These are phyloP conservation scores for honey bee (Apis mellifera) DNA, from an alignment of 1,140 invertebrate genomes.

Conservation along the genomic window Amel_HAv3.1 CM009942.2:11278001-11278500, in stretches of 20 bases:
- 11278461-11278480: too few species aligned
- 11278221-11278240: neutral
- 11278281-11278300: too few species aligned
- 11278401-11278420: too few species aligned
- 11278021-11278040: neutral
- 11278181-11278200: neutral
- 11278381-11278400: neutral
- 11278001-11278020: neutral
- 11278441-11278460: neutral
- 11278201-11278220: slow-evolving; percentile 1
- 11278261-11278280: neutral
- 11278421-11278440: neutral
- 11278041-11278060: neutral
- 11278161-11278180: neutral
- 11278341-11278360: neutral
- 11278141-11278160: neutral
- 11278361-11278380: too few species aligned
- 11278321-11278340: neutral
- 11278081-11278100: neutral
- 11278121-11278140: neutral
- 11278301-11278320: too few species aligned
- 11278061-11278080: neutral
- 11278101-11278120: neutral
- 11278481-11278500: too few species aligned
- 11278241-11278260: neutral